Base-by-base conservation (phyloP, 1,140 invertebrate species). In the Thaumatotibia leucotreta region DNA sequence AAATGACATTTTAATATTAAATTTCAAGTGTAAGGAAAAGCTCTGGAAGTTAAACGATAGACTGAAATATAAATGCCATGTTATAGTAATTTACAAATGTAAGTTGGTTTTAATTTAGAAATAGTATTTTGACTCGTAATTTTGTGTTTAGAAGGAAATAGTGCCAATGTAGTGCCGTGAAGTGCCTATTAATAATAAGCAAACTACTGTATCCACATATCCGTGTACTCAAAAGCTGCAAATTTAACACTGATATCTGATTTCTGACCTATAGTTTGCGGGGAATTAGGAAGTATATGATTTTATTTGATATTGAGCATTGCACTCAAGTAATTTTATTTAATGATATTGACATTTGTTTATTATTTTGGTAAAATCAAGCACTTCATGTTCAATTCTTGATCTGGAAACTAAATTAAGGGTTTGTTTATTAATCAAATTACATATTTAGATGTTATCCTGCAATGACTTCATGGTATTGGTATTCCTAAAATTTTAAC, bases 31-130 rank as follows among this genome's bases (percentile, higher is more conserved):
- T 58, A 24, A 58, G 24, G 2, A n/a, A 27, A 29, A 58, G 17
- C 52, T 58, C 52, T 58, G 52, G 52, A 58, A 58, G 52, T 58
- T 58, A 27, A 58, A 58, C 52, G 52, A 58, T 58, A 58, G 52
- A 58, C 52, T 58, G 52, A 58, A 58, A 29, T 58, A 27, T 58
- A 17, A 58, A 58, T 58, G 52, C 52, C 52, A 58, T 58, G 52
- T 58, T 58, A 58, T 29, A 24, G 24, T 58, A 58, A 54, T 54
- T 54, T 54, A 54, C 50, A 27, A 54, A 20, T 54, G 23, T 54
- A 54, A 54, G 50, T 54, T 54, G 27, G 52, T 58, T 45, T 45
- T 27, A 58, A 58, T 27, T 58, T 58, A 58, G 24, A 29, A 58
- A 27, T 58, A 58, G 14, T 58, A 58, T 58, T 31, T 58, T 58